These are phyloP conservation scores for Pseudanteris insignis DNA, from an alignment of 2,888 invertebrate genomes.

Conservation along the genomic window DNA sequence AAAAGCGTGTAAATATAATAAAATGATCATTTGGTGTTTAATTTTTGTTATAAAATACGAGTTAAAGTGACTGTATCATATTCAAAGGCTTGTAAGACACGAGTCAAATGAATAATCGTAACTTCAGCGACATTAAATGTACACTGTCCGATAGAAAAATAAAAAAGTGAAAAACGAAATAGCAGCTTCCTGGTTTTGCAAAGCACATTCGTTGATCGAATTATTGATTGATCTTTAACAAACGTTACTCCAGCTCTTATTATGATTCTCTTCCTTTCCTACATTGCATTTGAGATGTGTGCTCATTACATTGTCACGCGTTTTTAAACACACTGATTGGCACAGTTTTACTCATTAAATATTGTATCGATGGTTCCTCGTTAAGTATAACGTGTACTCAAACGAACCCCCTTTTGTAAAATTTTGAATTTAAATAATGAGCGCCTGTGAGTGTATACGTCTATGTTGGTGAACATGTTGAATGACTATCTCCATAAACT, in stretches of 20 bases:
- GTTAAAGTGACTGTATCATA: constrained; percentile 11
- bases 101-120: constrained; percentile 19
- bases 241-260: constrained; percentile 13
- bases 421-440: constrained; percentile 54
- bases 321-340: constrained; percentile 58
- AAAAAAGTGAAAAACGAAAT: constrained; percentile 5
- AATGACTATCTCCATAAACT: constrained; percentile 26
- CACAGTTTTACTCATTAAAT: constrained; percentile 60
- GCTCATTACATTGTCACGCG: constrained; percentile 52
- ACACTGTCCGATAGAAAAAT: constrained; percentile 17
- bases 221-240: constrained; percentile 16
- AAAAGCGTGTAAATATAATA: constrained; percentile 26
- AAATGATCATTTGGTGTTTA: constrained; percentile 4
- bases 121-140: constrained; percentile 29
- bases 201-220: constrained; percentile 26
- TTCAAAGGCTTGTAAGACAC: background rate
- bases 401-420: constrained; percentile 55
- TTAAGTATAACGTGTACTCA: constrained; percentile 59
- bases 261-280: constrained; percentile 28
- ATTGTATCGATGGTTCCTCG: constrained; percentile 64
- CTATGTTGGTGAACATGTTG: constrained; percentile 33
- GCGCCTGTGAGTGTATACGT: constrained; percentile 37
- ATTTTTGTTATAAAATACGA: background rate
- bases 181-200: constrained; percentile 21
- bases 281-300: constrained; percentile 54